These are phyloP conservation scores for Rhabdomys pumilio DNA, from an alignment of 2,797 vertebrate species.

Conservation along the genomic window DNA sequence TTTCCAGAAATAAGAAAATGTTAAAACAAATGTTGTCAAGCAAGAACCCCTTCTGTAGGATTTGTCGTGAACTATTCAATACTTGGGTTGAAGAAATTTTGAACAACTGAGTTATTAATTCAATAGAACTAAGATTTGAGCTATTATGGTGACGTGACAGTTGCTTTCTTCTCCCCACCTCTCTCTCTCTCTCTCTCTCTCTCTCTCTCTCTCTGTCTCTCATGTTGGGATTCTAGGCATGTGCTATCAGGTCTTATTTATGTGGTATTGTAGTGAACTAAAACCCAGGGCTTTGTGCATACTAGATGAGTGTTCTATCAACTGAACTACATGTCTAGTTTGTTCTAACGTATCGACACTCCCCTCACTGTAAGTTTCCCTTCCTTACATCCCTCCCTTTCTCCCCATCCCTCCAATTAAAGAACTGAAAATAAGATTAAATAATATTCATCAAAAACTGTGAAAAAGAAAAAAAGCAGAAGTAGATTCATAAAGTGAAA, in stretches of 20 bases:
- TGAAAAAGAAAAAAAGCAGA: background rate
- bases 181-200: background rate
- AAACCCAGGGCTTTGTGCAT: background rate
- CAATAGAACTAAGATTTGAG: background rate
- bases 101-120: slow-evolving; percentile 50
- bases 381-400: too few relatives aligned
- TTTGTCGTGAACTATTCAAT: background rate
- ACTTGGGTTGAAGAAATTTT: background rate
- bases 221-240: background rate
- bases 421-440: background rate
- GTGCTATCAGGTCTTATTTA: background rate
- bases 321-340: too few relatives aligned
- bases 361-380: too few relatives aligned
- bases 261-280: background rate
- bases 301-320: too few relatives aligned
- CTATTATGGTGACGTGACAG: slow-evolving; percentile 11
- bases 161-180: background rate
- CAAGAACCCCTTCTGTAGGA: background rate
- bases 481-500: background rate
- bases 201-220: background rate
- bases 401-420: background rate
- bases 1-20: slow-evolving; percentile 35
- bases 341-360: background rate
- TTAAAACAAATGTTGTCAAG: slow-evolving; percentile 13
- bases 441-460: slow-evolving; percentile 25